Conservation (phyloP, 1,140 invertebrate genomes). For the Papilio polyxenes region DNA sequence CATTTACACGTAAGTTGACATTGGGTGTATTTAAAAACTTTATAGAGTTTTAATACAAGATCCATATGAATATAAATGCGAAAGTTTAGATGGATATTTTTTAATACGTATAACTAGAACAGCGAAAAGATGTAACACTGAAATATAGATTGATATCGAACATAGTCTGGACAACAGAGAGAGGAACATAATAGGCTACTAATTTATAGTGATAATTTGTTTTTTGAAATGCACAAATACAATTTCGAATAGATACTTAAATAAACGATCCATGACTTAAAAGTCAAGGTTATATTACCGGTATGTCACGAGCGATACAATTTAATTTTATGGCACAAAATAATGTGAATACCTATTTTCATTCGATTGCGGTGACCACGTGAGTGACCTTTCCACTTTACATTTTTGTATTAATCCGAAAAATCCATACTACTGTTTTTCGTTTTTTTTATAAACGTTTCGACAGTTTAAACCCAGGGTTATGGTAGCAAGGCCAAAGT, state of each 20-base stretch:
- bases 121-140: neutral
- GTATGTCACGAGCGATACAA: neutral
- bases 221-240: too few relatives aligned
- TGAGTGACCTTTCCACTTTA: too few relatives aligned
- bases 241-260: neutral
- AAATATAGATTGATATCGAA: neutral
- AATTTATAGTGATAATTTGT: too few relatives aligned
- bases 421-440: too few relatives aligned
- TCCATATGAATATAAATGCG: neutral
- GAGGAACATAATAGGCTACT: too few relatives aligned
- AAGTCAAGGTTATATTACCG: neutral
- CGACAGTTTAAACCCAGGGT: neutral
- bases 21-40: neutral
- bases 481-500: conserved; percentile 17
- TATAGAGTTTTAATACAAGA: neutral
- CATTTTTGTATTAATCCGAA: too few relatives aligned
- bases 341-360: neutral
- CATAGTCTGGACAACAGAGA: too few relatives aligned
- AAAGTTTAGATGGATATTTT: neutral
- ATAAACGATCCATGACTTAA: neutral
- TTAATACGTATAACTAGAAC: too few relatives aligned
- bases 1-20: neutral
- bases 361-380: too few relatives aligned
- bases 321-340: neutral
- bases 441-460: neutral